phyloP scores from a whole-genome alignment of 2,113 vertebrate species.

The Lamprotornis superbus region DNA sequence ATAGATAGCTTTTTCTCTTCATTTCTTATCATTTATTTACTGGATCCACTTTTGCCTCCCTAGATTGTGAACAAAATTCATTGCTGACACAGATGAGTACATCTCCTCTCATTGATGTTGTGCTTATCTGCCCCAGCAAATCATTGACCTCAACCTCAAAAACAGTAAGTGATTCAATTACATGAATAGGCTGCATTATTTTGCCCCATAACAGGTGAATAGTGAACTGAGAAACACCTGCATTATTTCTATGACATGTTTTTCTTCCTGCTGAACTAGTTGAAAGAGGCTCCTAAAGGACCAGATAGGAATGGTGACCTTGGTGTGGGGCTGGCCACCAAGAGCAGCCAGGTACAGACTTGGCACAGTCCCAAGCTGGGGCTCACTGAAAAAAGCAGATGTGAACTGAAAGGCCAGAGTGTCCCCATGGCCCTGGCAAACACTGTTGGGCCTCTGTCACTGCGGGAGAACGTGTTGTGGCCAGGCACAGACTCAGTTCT shows the following conservation, averaged over 20 bases:
- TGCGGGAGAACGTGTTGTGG: accelerated
- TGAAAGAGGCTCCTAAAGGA: background rate
- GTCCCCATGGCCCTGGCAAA: background rate
- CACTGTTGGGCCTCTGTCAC: accelerated
- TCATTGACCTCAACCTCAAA: background rate
- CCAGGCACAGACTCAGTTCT: background rate
- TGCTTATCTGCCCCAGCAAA: background rate
- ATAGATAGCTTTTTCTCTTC: background rate
- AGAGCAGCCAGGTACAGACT: background rate
- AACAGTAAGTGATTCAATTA: background rate
- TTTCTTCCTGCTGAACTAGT: background rate
- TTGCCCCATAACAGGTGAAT: background rate
- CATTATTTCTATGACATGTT: background rate
- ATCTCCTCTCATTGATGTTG: background rate
- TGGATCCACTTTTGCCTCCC: background rate
- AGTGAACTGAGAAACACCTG: background rate
- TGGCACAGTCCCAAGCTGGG: accelerated
- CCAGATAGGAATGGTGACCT: accelerated
- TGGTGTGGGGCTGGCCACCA: background rate
- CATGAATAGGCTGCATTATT: background rate
- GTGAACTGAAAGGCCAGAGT: background rate
- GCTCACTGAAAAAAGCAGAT: background rate
- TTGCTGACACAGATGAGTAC: background rate
- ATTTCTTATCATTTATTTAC: background rate
- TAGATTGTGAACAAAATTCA: background rate